phyloP scores from a whole-genome alignment of 2,113 vertebrate genomes.

The Tympanuchus pallidicinctus region DNA sequence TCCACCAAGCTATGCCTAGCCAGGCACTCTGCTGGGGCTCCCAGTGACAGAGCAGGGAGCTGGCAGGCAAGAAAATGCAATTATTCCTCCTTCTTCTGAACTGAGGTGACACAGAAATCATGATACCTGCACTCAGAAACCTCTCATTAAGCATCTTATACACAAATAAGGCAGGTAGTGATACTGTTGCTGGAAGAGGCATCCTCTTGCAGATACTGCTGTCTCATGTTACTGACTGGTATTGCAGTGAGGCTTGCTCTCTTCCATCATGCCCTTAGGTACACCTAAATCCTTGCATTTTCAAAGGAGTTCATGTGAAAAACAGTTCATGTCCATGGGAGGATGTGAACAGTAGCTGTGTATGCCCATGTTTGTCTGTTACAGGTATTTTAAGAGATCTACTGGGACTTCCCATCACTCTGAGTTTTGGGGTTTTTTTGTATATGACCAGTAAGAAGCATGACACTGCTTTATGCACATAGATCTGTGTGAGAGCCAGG shows the following conservation, averaged over 20 bases:
- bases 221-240: neutral
- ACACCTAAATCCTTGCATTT: neutral
- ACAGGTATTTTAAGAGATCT: neutral
- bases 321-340: neutral
- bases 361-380: neutral
- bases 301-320: neutral
- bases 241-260: neutral
- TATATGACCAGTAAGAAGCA: neutral
- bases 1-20: fast-evolving
- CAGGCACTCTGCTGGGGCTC: neutral
- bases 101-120: neutral
- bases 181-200: neutral
- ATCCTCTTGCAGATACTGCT: neutral
- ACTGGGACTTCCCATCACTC: neutral
- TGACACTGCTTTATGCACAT: neutral
- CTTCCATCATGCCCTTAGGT: neutral
- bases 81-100: neutral
- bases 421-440: neutral
- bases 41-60: neutral
- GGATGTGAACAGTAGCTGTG: neutral
- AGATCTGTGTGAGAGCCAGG: neutral
- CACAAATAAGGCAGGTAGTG: neutral
- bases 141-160: neutral
- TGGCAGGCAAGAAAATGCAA: neutral
- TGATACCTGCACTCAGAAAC: neutral